These are phyloP conservation scores for Indicator maculatus DNA, from an alignment of 2,113 vertebrate species.

Conservation along the genomic window DNA sequence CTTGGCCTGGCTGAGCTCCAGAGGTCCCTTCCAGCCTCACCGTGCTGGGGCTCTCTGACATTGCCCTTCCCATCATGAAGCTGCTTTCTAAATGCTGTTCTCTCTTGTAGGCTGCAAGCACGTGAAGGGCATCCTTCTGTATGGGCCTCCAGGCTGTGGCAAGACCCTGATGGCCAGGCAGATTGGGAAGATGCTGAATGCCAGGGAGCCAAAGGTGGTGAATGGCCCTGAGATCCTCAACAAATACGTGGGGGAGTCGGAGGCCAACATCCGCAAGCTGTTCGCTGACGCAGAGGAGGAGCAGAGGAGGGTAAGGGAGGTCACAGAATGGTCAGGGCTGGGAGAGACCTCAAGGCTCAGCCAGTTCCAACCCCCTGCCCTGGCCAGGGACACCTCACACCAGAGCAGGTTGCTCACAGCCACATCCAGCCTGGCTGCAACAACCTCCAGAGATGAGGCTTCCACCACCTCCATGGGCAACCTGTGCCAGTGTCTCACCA, in stretches of 20 bases:
- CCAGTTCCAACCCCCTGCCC: too few relatives aligned
- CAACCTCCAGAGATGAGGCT: too few relatives aligned
- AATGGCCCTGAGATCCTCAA: slow-evolving; percentile 98
- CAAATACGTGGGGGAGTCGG: slow-evolving; percentile 96
- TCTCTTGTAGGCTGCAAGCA: slow-evolving; percentile 90
- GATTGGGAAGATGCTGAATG: slow-evolving; percentile 97
- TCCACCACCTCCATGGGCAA: too few relatives aligned
- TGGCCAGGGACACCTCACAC: too few relatives aligned
- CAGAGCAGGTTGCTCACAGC: too few relatives aligned
- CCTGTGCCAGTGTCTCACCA: too few relatives aligned
- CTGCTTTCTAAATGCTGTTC: not conserved
- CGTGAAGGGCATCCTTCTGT: slow-evolving; percentile 96
- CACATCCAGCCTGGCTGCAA: too few relatives aligned
- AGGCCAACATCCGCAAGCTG: slow-evolving; percentile 96
- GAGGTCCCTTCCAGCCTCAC: too few relatives aligned
- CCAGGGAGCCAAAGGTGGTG: slow-evolving; percentile 95
- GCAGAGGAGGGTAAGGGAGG: slow-evolving; percentile 86
- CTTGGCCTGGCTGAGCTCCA: too few relatives aligned
- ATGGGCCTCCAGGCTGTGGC: slow-evolving; percentile 93
- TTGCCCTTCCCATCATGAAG: not conserved
- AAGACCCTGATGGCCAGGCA: slow-evolving; percentile 97
- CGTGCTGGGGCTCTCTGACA: not conserved
- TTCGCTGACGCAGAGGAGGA: slow-evolving; percentile 97
- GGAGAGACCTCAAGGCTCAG: too few relatives aligned
- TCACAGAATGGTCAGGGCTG: too few relatives aligned